phyloP scores from a whole-genome alignment of 2,113 vertebrate genomes.

The Ophiodon elongatus region DNA sequence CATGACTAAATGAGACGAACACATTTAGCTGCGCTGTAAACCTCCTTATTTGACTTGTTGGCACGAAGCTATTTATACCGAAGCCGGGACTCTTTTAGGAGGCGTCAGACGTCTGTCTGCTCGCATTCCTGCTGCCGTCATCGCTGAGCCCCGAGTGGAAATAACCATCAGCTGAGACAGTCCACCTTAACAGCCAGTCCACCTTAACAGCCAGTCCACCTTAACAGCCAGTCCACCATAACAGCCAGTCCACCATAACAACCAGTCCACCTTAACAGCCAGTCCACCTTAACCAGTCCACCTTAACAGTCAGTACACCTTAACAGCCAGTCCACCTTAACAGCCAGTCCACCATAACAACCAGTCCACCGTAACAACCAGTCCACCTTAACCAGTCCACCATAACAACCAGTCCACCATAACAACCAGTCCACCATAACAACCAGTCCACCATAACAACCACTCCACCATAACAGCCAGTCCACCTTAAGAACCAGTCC shows the following conservation, averaged over 20 bases:
- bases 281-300: no score
- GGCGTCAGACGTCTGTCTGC: slow-evolving; percentile 51
- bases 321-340: not conserved
- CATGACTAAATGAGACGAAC: no score
- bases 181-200: not conserved
- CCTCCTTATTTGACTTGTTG: slow-evolving; percentile 77
- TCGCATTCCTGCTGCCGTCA: slow-evolving; percentile 61
- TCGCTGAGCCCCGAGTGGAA: slow-evolving; percentile 42
- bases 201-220: not conserved
- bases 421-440: not conserved
- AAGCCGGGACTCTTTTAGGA: slow-evolving; percentile 56
- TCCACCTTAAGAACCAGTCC: not conserved
- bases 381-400: not conserved
- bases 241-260: not conserved
- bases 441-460: no score
- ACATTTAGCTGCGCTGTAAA: slow-evolving; percentile 72
- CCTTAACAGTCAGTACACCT: no score
- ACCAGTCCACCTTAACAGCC: not conserved
- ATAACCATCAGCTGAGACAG: slow-evolving; percentile 48
- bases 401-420: not conserved
- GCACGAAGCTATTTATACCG: slow-evolving; percentile 80
- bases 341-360: no score
- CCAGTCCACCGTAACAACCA: no score
- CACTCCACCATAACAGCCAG: no score
- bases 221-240: no score